Evolutionary conservation across 2,888 invertebrate species (phyloP).

Genomic region (Clistopyga incitator): DNA sequence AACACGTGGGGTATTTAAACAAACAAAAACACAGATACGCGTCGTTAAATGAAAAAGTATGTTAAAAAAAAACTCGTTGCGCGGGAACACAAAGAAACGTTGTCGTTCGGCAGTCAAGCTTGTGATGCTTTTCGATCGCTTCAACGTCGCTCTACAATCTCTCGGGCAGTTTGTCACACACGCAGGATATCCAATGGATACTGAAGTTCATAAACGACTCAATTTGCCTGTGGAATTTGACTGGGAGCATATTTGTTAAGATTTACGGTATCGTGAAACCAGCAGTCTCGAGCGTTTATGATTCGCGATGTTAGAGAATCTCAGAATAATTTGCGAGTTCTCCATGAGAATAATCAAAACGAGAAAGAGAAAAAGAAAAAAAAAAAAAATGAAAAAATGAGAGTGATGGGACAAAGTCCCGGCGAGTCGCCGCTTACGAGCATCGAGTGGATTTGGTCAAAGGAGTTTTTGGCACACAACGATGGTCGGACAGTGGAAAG

Average conservation of each 20-base stretch:
- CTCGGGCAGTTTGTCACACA: constrained; percentile 35
- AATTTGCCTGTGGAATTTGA: constrained; percentile 40
- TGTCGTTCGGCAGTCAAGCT: constrained; percentile 36
- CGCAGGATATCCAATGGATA: constrained; percentile 28
- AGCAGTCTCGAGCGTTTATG: constrained; percentile 54
- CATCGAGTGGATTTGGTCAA: constrained; percentile 69
- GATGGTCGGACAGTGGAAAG: constrained; percentile 77
- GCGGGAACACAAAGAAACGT: constrained; percentile 18
- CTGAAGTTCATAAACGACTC: constrained; percentile 41
- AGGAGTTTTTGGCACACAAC: constrained; percentile 75
- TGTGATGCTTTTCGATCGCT: constrained; percentile 41
- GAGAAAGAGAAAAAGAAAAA: constrained; percentile 30
- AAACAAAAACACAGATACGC: constrained; percentile 22
- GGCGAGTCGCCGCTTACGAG: constrained; percentile 47
- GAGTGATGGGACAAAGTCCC: constrained; percentile 30
- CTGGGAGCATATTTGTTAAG: constrained; percentile 54
- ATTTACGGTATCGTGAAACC: constrained; percentile 45
- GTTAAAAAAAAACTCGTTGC: constrained; percentile 43
- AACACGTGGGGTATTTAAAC: constrained; percentile 28
- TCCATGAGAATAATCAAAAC: constrained; percentile 69
- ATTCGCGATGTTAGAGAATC: constrained; percentile 71
- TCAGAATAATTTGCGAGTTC: constrained; percentile 70
- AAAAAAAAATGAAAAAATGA: constrained; percentile 28
- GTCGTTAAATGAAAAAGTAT: background rate
- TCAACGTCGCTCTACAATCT: constrained; percentile 36